Percentiles rank a stretch among this genome's conserved stretches.
Evolutionary conservation across 2,113 vertebrate genomes (phyloP).

Genomic region (Rousettus leschenaultii): DNA sequence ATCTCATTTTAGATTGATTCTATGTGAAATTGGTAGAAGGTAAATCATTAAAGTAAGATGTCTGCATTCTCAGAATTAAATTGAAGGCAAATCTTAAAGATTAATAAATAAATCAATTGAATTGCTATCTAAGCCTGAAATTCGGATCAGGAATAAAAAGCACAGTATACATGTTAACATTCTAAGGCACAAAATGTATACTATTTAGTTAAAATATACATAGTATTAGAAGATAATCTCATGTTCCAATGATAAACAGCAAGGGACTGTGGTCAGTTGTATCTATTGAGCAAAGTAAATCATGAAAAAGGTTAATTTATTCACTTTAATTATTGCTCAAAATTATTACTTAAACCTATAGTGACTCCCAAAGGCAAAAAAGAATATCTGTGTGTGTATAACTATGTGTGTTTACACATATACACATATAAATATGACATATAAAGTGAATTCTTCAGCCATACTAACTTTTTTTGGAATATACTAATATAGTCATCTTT

Average conservation of each 20-base stretch:
- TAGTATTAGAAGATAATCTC: background rate
- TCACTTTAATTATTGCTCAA: conserved; percentile 19
- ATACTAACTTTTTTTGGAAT: background rate
- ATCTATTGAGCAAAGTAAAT: background rate
- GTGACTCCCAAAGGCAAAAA: background rate
- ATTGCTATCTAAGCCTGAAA: background rate
- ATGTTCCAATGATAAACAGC: background rate
- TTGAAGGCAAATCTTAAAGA: background rate
- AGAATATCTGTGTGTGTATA: background rate
- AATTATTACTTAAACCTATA: background rate
- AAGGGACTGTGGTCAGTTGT: background rate
- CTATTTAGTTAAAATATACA: background rate
- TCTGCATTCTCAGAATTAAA: background rate
- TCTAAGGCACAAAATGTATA: background rate
- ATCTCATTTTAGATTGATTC: background rate
- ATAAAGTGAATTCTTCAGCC: background rate
- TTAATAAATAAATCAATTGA: background rate
- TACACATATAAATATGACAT: background rate
- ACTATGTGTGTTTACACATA: background rate
- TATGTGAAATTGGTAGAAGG: background rate
- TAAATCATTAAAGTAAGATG: background rate
- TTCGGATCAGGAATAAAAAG: background rate
- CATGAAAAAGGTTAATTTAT: background rate
- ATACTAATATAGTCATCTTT: background rate
- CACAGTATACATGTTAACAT: background rate